Evolutionary conservation across 2,888 invertebrate species (phyloP).

Genomic region (Elegia similella): DNA sequence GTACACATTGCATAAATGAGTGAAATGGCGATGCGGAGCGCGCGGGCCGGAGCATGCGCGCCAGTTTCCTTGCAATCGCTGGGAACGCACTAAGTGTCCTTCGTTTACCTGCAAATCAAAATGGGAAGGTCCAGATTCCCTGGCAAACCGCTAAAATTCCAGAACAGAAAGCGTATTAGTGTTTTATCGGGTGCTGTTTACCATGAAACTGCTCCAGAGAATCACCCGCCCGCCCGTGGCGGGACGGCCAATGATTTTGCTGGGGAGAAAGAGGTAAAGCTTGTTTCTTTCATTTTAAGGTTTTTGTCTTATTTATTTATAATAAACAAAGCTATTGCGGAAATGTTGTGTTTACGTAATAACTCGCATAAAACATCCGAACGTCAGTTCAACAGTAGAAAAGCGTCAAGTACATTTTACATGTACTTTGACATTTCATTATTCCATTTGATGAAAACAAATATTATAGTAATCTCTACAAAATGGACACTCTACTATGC

Average conservation of each 20-base stretch:
- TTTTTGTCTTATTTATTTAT: constrained; percentile 33
- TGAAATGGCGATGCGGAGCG: constrained; percentile 81
- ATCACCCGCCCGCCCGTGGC: constrained; percentile 69
- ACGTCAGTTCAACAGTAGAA: constrained; percentile 38
- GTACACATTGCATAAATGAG: constrained; percentile 79
- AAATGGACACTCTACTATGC: not conserved
- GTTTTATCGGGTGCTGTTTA: constrained; percentile 85
- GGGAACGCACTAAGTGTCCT: constrained; percentile 79
- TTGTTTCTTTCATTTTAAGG: constrained; percentile 24
- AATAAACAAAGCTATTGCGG: constrained; percentile 33
- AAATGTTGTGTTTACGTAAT: constrained; percentile 78
- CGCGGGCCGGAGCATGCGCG: constrained; percentile 81
- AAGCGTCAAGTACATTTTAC: constrained; percentile 39
- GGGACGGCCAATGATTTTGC: constrained; percentile 69
- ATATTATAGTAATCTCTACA: constrained; percentile 20
- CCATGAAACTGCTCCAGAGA: constrained; percentile 73
- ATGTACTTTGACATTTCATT: constrained; percentile 62
- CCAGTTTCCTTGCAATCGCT: constrained; percentile 74
- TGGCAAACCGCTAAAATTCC: constrained; percentile 93
- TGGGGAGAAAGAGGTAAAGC: constrained; percentile 77
- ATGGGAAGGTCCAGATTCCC: constrained; percentile 93
- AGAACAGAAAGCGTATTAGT: constrained; percentile 92
- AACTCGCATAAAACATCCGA: constrained; percentile 47
- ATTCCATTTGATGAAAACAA: constrained; percentile 61
- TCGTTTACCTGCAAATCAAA: constrained; percentile 81